Conservation (phyloP, 2,113 vertebrate species). For the Ophiodon elongatus region DNA sequence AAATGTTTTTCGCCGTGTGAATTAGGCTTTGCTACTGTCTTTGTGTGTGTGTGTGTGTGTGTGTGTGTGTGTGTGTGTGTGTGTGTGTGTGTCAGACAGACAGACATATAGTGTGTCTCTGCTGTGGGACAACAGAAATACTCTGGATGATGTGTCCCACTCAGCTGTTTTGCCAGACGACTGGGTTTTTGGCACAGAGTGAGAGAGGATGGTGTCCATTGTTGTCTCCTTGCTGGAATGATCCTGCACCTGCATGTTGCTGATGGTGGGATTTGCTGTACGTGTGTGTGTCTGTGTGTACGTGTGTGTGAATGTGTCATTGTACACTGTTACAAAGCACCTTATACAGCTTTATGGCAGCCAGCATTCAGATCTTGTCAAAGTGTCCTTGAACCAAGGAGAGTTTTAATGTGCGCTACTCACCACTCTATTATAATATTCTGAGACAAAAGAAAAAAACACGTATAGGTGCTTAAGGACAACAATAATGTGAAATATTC, state of each 20-base stretch:
- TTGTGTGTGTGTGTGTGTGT: background rate
- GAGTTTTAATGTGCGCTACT: background rate
- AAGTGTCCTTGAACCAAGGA: background rate
- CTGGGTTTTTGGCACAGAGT: slow-evolving; percentile 60
- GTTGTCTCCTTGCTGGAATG: slow-evolving; percentile 79
- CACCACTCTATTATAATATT: background rate
- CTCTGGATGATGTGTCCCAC: slow-evolving; percentile 69
- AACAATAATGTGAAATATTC: background rate
- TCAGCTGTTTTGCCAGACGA: slow-evolving; percentile 82
- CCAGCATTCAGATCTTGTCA: background rate
- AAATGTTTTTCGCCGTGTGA: too few species aligned
- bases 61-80: slow-evolving; percentile 7
- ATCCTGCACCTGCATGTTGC: slow-evolving; percentile 78
- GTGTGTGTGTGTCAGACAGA: background rate
- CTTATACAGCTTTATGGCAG: slow-evolving; percentile 1
- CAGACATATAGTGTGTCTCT: slow-evolving; percentile 47
- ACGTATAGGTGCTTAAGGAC: background rate
- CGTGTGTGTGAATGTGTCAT: slow-evolving; percentile 17
- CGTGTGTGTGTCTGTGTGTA: slow-evolving; percentile 10
- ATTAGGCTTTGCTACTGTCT: too few species aligned
- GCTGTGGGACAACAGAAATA: slow-evolving; percentile 65
- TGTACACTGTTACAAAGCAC: slow-evolving; percentile 18
- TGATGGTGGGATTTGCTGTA: slow-evolving; percentile 72
- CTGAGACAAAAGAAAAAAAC: background rate
- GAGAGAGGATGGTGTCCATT: slow-evolving; percentile 55